Conservation (phyloP, 2,797 vertebrate species). For the Hydrolagus colliei region DNA sequence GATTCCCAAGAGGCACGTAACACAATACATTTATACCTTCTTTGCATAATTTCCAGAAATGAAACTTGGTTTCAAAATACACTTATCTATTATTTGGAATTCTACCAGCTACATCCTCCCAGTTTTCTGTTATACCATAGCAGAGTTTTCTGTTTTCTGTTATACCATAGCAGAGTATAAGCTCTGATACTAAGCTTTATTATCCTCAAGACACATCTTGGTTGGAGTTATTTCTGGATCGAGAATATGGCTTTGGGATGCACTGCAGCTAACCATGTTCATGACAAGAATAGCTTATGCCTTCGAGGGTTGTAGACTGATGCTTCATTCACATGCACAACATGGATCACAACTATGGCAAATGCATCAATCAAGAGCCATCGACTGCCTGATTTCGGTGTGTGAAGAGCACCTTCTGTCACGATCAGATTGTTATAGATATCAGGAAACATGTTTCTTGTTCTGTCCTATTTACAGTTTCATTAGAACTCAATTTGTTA, state of each 20-base stretch:
- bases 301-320: neutral
- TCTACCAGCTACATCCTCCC: too few species aligned
- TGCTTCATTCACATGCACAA: neutral
- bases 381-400: neutral
- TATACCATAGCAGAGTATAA: neutral
- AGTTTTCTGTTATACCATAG: neutral
- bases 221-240: neutral
- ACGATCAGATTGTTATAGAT: neutral
- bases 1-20: too few species aligned
- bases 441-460: neutral
- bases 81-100: too few species aligned
- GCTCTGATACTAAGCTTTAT: neutral
- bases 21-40: too few species aligned
- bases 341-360: neutral
- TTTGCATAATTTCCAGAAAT: too few species aligned
- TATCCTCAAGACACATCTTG: neutral
- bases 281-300: neutral
- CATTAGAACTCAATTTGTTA: neutral
- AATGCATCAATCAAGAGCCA: conserved; percentile 12
- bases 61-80: too few species aligned
- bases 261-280: neutral
- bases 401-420: neutral
- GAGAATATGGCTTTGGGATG: neutral
- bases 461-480: neutral
- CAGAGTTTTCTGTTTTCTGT: neutral